Conservation (phyloP, 2,113 vertebrate genomes). For the Clarias gariepinus region DNA sequence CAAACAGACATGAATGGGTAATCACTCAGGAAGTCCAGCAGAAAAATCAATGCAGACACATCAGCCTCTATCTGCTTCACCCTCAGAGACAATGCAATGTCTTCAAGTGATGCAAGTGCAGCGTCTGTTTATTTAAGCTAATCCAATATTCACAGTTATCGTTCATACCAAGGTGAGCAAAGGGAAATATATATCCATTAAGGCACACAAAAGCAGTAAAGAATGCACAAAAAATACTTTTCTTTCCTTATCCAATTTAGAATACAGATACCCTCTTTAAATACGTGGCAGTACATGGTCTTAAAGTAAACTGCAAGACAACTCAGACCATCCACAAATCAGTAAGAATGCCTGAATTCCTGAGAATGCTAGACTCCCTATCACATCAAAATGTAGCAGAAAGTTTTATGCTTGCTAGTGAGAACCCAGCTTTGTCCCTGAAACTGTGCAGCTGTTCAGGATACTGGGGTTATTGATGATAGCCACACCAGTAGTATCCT, state of each 20-base stretch:
- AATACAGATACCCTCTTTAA: not conserved
- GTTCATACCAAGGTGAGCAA: not conserved
- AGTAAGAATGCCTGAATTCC: not conserved
- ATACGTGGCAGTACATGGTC: not conserved
- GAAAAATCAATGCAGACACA: slow-evolving; percentile 21
- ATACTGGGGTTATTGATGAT: not conserved
- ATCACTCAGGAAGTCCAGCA: not conserved
- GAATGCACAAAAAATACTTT: not conserved
- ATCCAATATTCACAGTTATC: not conserved
- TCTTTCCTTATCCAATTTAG: not conserved
- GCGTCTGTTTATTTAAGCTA: not conserved
- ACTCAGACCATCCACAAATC: not conserved
- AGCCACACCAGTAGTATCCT: not conserved
- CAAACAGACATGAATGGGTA: not conserved
- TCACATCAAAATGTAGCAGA: not conserved
- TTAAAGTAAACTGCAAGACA: not conserved
- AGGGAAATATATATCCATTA: not conserved
- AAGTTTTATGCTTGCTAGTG: not conserved
- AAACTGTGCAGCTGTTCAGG: not conserved
- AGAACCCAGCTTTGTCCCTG: not conserved
- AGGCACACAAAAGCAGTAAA: not conserved
- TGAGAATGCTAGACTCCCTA: not conserved
- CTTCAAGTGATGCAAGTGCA: slow-evolving; percentile 3
- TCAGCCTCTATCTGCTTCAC: slow-evolving; percentile 1
- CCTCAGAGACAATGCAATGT: slow-evolving; percentile 1